These are phyloP conservation scores for Lucilia sericata DNA, from an alignment of 1,140 invertebrate genomes.

Conservation along the genomic window DNA sequence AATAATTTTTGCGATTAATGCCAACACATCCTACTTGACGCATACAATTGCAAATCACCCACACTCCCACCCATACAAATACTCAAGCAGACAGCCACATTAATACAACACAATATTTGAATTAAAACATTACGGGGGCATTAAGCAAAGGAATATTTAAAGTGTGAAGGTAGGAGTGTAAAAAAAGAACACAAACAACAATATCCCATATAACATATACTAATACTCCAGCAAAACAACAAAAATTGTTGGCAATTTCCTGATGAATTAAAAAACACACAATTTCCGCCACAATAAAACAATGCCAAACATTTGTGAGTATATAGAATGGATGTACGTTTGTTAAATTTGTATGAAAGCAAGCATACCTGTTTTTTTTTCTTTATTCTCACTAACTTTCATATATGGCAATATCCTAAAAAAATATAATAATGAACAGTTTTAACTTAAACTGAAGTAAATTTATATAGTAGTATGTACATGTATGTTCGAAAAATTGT, in stretches of 20 bases:
- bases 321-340: not conserved
- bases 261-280: conserved; percentile 44
- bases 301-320: not conserved
- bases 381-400: no score
- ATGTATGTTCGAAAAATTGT: no score
- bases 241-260: conserved; percentile 40
- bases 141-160: not conserved
- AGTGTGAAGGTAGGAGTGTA: not conserved
- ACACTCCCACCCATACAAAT: not conserved
- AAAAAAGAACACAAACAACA: not conserved
- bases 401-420: no score
- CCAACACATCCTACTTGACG: not conserved
- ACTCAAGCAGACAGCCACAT: not conserved
- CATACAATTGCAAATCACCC: not conserved
- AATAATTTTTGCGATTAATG: not conserved
- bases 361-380: not conserved
- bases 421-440: no score
- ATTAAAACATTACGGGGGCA: conserved; percentile 8
- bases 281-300: conserved; percentile 44
- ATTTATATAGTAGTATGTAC: no score
- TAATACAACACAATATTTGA: not conserved
- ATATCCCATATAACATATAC: not conserved
- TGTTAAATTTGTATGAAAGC: not conserved
- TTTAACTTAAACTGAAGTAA: no score
- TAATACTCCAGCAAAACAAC: conserved; percentile 1